These are phyloP conservation scores for Lepidochrysops patricia DNA, from an alignment of 2,888 invertebrate genomes.

Conservation along the genomic window DNA sequence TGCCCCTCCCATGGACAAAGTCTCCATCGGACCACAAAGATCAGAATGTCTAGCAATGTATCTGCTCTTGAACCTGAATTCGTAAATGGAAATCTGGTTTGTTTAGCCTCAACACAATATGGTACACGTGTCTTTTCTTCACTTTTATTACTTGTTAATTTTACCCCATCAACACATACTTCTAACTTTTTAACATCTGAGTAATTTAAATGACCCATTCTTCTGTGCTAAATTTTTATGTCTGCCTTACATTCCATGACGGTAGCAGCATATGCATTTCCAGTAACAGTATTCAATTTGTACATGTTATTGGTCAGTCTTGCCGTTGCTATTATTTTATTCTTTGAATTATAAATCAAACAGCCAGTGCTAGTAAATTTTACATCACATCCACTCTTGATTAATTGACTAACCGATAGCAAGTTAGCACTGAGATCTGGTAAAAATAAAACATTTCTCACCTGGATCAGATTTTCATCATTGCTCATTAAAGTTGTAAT, in stretches of 20 bases:
- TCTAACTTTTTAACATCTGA: constrained; percentile 24
- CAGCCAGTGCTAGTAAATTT: constrained; percentile 21
- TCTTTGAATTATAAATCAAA: constrained; percentile 19
- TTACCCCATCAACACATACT: no score
- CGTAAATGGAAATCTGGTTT: constrained; percentile 18
- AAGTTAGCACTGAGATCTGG: constrained; percentile 24
- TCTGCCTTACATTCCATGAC: constrained; percentile 7
- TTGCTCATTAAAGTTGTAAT: constrained; percentile 12
- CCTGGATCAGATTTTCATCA: constrained; percentile 18
- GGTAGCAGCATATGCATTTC: constrained; percentile 14
- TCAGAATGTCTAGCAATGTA: constrained; percentile 33
- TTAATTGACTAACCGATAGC: constrained; percentile 25
- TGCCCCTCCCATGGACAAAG: constrained; percentile 31
- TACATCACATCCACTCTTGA: constrained; percentile 22
- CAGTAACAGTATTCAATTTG: constrained; percentile 17
- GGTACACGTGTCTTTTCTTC: no score
- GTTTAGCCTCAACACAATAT: no score
- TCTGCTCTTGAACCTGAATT: constrained; percentile 18
- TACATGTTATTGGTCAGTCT: constrained; percentile 22
- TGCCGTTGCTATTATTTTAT: constrained; percentile 20
- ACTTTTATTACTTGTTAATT: no score
- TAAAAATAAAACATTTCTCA: constrained; percentile 24
- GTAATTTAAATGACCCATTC: constrained; percentile 26
- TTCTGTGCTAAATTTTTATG: constrained; percentile 15
- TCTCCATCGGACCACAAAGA: constrained; percentile 39